Evolutionary conservation across 2,113 vertebrate species (phyloP).

Genomic region (Synodontis membranacea): DNA sequence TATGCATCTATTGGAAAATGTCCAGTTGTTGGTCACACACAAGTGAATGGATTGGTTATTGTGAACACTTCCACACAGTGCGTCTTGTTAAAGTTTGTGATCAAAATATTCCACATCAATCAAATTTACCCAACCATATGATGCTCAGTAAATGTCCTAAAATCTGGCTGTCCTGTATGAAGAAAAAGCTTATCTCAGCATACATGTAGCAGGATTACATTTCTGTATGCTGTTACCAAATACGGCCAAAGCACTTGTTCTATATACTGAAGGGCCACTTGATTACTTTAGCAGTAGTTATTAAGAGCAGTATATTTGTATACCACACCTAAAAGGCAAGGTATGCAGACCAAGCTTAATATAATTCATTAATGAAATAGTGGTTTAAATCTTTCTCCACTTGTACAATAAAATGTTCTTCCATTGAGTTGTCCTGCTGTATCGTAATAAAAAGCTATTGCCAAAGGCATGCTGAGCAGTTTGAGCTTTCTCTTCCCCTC

Average conservation of each 20-base stretch:
- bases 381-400: conserved; percentile 30
- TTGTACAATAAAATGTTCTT: conserved; percentile 30
- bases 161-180: not conserved
- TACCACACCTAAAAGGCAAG: conserved; percentile 3
- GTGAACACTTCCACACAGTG: not conserved
- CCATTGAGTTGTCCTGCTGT: conserved; percentile 36
- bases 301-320: not conserved
- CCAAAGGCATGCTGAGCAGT: conserved; percentile 33
- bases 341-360: conserved; percentile 13
- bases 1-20: conserved; percentile 4
- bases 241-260: not conserved
- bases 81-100: not conserved
- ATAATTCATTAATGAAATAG: conserved; percentile 36
- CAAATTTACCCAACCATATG: conserved; percentile 2
- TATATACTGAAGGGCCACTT: not conserved
- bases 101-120: not conserved
- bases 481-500: conserved; percentile 28
- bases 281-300: conserved; percentile 5
- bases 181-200: not conserved
- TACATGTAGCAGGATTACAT: not conserved
- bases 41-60: not conserved
- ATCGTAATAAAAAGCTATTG: conserved; percentile 46
- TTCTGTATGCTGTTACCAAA: not conserved
- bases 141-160: not conserved
- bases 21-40: not conserved